A percentile compares a stretch with the other conserved stretches of the same genome.
phyloP scores from a whole-genome alignment of 2,797 vertebrate genomes.

The Pangasius krempfi region DNA sequence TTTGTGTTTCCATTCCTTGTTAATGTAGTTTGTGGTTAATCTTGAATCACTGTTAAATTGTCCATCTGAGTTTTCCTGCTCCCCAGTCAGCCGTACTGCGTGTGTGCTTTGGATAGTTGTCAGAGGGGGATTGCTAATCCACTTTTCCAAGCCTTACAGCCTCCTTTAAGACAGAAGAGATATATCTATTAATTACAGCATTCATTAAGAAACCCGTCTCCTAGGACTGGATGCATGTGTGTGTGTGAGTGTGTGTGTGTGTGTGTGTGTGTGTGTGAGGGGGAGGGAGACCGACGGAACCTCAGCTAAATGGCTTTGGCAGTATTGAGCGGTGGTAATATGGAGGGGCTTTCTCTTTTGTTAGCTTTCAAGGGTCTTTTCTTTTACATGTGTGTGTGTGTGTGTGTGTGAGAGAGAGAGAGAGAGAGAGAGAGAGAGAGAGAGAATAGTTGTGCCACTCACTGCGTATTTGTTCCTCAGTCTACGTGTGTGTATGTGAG shows the following conservation, averaged over 20 bases:
- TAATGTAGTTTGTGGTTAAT: constrained; percentile 71
- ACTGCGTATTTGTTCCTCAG: background rate
- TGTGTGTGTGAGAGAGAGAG: constrained; percentile 8
- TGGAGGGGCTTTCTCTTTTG: constrained; percentile 47
- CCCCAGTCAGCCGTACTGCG: constrained; percentile 69
- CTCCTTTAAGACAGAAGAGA: constrained; percentile 82
- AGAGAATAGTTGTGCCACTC: background rate
- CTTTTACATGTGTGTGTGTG: constrained; percentile 33
- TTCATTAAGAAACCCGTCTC: constrained; percentile 87
- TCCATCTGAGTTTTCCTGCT: constrained; percentile 29
- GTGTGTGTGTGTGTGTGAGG: constrained; percentile 1
- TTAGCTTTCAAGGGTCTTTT: constrained; percentile 52
- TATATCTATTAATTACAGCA: constrained; percentile 92
- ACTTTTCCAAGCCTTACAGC: constrained; percentile 74
- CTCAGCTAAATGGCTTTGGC: constrained; percentile 56
- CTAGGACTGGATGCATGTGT: constrained; percentile 63
- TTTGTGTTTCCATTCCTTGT: background rate
- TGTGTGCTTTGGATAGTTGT: constrained; percentile 72
- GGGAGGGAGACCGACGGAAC: constrained; percentile 14
- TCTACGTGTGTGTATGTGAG: constrained; percentile 34
- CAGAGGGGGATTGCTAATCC: constrained; percentile 74
- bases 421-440: background rate
- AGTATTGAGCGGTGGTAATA: constrained; percentile 50
- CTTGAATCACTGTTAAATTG: constrained; percentile 80
- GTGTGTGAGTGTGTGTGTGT: constrained; percentile 16